Conservation (phyloP, 2,113 vertebrate species). For the Misgurnus anguillicaudatus region DNA sequence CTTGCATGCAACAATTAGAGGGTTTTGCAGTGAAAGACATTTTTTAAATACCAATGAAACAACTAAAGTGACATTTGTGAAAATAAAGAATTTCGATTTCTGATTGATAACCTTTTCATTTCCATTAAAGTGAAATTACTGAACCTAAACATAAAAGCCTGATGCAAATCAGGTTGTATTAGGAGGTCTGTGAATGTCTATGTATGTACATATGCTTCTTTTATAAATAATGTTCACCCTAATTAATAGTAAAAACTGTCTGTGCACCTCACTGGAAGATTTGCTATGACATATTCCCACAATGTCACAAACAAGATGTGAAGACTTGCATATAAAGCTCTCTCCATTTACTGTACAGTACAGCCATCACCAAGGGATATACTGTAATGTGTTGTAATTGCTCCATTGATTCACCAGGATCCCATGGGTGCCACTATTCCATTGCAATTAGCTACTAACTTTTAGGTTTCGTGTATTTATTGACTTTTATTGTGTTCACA, state of each 20-base stretch:
- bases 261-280: background rate
- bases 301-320: background rate
- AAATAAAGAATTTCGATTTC: too few relatives aligned
- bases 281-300: background rate
- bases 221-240: background rate
- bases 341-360: slow-evolving; percentile 4
- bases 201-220: background rate
- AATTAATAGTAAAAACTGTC: background rate
- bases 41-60: too few relatives aligned
- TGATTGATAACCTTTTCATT: too few relatives aligned
- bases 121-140: too few relatives aligned
- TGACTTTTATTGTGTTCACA: background rate
- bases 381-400: slow-evolving; percentile 10
- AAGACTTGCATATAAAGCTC: background rate
- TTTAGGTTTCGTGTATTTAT: background rate
- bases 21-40: too few relatives aligned
- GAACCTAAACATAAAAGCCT: background rate
- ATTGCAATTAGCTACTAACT: background rate
- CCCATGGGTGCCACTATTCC: slow-evolving; percentile 4
- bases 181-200: background rate
- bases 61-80: too few relatives aligned
- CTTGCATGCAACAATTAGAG: too few relatives aligned
- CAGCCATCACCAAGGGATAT: background rate
- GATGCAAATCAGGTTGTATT: background rate
- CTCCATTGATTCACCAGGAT: slow-evolving; percentile 13